Percentiles rank a stretch among this genome's conserved stretches.
Evolutionary conservation across 2,113 vertebrate species (phyloP).

Genomic region (Tetrao urogallus): DNA sequence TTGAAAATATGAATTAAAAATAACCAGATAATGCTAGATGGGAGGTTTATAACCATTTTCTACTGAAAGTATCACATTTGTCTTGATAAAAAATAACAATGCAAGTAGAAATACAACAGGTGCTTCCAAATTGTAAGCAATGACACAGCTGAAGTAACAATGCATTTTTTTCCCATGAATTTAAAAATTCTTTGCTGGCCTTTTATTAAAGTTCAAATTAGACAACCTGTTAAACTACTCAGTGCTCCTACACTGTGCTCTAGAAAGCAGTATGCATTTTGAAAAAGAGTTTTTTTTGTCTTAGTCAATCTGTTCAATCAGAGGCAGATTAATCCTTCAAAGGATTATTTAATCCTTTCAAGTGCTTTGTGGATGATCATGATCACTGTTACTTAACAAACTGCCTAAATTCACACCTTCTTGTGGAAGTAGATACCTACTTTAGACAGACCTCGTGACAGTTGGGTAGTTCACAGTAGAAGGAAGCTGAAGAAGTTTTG

Average conservation of each 20-base stretch:
- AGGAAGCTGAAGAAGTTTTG: neutral
- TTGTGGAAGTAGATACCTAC: neutral
- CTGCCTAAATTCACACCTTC: neutral
- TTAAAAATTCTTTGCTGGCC: slow-evolving; percentile 36
- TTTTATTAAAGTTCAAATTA: slow-evolving; percentile 36
- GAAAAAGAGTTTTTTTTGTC: neutral
- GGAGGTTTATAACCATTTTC: too few species aligned
- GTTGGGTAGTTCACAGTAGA: neutral
- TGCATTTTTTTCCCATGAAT: slow-evolving; percentile 39
- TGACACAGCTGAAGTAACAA: slow-evolving; percentile 72
- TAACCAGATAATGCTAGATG: too few species aligned
- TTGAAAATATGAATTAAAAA: too few species aligned
- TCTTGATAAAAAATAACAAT: slow-evolving; percentile 83
- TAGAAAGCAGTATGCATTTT: neutral
- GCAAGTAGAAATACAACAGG: slow-evolving; percentile 77
- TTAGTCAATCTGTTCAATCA: neutral
- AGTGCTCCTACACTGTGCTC: neutral
- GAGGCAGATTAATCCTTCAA: neutral
- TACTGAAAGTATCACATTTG: slow-evolving; percentile 67
- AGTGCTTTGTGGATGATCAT: neutral
- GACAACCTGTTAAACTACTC: slow-evolving; percentile 5
- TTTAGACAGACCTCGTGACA: neutral
- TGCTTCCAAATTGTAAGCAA: slow-evolving; percentile 78
- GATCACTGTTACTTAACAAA: neutral
- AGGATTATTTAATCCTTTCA: neutral